Percentiles rank a stretch among this genome's conserved stretches.
phyloP scores from a whole-genome alignment of 1,140 invertebrate genomes.

The Scaptomyza graminum region DNA sequence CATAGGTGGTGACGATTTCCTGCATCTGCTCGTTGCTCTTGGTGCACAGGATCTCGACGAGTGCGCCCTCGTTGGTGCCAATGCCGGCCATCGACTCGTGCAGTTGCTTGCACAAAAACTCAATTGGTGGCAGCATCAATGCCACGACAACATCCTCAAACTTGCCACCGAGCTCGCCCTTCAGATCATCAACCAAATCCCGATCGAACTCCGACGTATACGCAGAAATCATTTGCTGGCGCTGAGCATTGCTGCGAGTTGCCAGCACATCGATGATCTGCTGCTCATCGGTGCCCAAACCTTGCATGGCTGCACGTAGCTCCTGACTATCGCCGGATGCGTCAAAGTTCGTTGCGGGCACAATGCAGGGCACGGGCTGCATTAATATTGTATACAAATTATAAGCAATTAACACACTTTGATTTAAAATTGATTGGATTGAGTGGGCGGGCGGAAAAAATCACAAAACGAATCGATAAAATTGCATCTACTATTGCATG shows the following conservation, averaged over 20 bases:
- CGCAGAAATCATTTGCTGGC: slow-evolving; percentile 87
- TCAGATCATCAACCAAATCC: slow-evolving; percentile 90
- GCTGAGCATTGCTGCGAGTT: slow-evolving; percentile 87
- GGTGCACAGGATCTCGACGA: slow-evolving; percentile 90
- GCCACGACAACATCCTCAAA: slow-evolving; percentile 92
- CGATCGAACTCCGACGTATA: slow-evolving; percentile 91
- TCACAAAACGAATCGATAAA: slow-evolving; percentile 16
- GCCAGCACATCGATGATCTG: slow-evolving; percentile 90
- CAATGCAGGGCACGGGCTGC: slow-evolving; percentile 87
- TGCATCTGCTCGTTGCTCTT: slow-evolving; percentile 88
- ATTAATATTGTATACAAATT: slow-evolving; percentile 4
- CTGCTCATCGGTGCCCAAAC: slow-evolving; percentile 91
- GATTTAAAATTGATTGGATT: slow-evolving; percentile 2
- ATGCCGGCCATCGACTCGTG: slow-evolving; percentile 88
- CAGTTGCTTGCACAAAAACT: slow-evolving; percentile 89
- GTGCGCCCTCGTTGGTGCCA: slow-evolving; percentile 86
- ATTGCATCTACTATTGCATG: slow-evolving; percentile 9
- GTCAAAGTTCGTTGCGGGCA: slow-evolving; percentile 86
- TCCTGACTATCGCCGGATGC: slow-evolving; percentile 88
- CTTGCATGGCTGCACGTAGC: slow-evolving; percentile 90
- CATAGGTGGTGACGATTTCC: slow-evolving; percentile 87
- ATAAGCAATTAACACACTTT: too few relatives aligned
- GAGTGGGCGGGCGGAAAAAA: slow-evolving; percentile 9
- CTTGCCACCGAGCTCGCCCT: slow-evolving; percentile 90
- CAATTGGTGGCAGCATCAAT: slow-evolving; percentile 88